Base-by-base conservation (phyloP, 2,113 vertebrate genomes). In the Ceuthmochares aereus region DNA sequence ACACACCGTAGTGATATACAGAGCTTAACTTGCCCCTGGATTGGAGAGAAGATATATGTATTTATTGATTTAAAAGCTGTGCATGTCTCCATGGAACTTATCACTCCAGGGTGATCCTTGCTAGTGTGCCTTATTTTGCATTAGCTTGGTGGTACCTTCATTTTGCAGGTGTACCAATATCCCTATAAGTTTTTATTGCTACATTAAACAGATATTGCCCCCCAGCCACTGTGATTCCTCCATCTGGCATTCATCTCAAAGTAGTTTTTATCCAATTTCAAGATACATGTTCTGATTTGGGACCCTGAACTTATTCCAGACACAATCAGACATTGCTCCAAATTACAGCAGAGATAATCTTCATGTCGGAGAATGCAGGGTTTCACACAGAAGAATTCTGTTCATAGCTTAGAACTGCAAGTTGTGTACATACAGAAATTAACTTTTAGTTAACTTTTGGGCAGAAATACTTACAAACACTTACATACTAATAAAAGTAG, bases 251-350 rank as follows among this genome's bases (percentile, higher is more conserved):
- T 7, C 25, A 67, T 70, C 25, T 81, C 52, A 18, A 88, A 74
- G 25, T 70, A 81, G 22, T 49, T 89, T 93, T 92, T 89, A 89
- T 89, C 56, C n/a, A 68, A 58, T 95, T 96, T 86, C 81, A 91
- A 84, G 73, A 78, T 82, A 42, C 52, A 26, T 64, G 36, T 68
- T 91, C 69, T 87, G 60, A 91, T 89, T 55, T 87, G 77, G 78
- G 77, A 78, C 66, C 23, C 64, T 68, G 84, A 91, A 45, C 6
- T 1, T 52, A 43, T 70, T 87, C 89, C 84, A 96, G 72, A 90
- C 20, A 19, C 32, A 67, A 49, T 92, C 69, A 69, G 74, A 74
- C 77, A 40, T 78, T 81, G 36, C 60, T 96, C 84, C 89, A 93
- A 86, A 79, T 67, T 63, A 37, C 76, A 84, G 27, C 9, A 47